Conservation (phyloP, 37 sponge, comb jelly and placozoan species). For the Hexactinellida sp. region DNA sequence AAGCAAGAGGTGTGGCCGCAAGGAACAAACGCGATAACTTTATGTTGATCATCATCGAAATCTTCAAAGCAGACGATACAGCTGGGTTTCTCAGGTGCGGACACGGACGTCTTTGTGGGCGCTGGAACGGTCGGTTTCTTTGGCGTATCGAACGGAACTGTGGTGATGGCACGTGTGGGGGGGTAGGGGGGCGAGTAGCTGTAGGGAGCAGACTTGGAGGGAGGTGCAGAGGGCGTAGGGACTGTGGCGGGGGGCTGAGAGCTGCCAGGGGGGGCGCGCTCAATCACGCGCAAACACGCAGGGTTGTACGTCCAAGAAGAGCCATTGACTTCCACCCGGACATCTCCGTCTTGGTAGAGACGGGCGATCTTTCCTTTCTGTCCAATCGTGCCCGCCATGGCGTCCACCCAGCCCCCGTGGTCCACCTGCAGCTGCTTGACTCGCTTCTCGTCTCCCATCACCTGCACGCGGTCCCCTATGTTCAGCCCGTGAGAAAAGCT, state of each 20-base stretch:
- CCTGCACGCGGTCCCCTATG: background rate
- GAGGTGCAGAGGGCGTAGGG: conserved; percentile 32
- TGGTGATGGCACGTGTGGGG: background rate
- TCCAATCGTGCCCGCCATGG: background rate
- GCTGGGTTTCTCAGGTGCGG: background rate
- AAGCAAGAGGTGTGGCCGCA: conserved; percentile 88
- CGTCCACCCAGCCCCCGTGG: conserved; percentile 5
- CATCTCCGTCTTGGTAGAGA: conserved; percentile 31
- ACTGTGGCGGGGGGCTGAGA: conserved; percentile 32
- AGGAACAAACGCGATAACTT: conserved; percentile 30
- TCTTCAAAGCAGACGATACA: conserved; percentile 12
- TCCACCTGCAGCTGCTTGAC: background rate
- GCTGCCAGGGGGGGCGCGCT: background rate
- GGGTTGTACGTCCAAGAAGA: conserved; percentile 32
- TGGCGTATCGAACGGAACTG: background rate
- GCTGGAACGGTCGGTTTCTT: background rate
- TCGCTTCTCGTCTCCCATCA: background rate
- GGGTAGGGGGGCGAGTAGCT: background rate
- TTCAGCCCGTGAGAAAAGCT: background rate
- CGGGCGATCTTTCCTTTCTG: conserved; percentile 29
- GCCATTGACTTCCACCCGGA: conserved; percentile 22
- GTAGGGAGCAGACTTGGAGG: background rate
- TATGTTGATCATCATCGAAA: background rate
- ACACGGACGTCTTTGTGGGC: background rate
- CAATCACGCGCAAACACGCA: conserved; percentile 18